A percentile compares a stretch with the other conserved stretches of the same genome.
Evolutionary conservation across 2,797 vertebrate species (phyloP).

Genomic region (Poecile montanus): DNA sequence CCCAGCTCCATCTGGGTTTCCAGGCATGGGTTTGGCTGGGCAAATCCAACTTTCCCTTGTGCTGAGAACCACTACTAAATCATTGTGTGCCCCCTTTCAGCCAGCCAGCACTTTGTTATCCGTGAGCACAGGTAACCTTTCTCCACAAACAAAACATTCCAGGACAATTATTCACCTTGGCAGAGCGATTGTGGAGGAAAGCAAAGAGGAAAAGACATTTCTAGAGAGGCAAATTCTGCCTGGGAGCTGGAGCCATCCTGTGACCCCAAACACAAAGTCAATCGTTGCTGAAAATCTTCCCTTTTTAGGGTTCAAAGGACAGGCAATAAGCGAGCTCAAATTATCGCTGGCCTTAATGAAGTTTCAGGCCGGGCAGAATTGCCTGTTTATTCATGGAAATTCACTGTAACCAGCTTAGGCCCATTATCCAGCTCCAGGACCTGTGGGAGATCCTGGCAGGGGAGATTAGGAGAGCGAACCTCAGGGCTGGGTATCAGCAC

Average conservation of each 20-base stretch:
- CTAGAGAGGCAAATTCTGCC: background rate
- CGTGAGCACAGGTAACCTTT: background rate
- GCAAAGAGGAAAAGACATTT: background rate
- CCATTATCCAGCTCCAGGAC: background rate
- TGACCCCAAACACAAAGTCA: background rate
- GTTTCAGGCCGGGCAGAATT: background rate
- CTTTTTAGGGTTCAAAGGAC: background rate
- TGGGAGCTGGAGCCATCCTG: background rate
- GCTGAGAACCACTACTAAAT: background rate
- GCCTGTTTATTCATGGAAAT: constrained; percentile 21
- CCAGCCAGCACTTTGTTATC: background rate
- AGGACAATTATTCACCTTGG: background rate
- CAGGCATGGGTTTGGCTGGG: background rate
- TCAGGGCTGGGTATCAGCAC: background rate
- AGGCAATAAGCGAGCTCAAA: background rate
- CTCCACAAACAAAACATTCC: background rate
- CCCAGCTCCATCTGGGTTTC: background rate
- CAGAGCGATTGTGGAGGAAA: background rate
- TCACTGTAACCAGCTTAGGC: background rate
- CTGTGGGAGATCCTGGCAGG: background rate
- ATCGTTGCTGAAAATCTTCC: background rate
- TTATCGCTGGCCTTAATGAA: background rate
- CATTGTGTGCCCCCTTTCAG: background rate
- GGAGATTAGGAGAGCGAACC: background rate
- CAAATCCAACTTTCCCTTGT: background rate